These are phyloP conservation scores for Todiramphus saurophagus DNA, from an alignment of 2,113 vertebrate species.

Conservation along the genomic window DNA sequence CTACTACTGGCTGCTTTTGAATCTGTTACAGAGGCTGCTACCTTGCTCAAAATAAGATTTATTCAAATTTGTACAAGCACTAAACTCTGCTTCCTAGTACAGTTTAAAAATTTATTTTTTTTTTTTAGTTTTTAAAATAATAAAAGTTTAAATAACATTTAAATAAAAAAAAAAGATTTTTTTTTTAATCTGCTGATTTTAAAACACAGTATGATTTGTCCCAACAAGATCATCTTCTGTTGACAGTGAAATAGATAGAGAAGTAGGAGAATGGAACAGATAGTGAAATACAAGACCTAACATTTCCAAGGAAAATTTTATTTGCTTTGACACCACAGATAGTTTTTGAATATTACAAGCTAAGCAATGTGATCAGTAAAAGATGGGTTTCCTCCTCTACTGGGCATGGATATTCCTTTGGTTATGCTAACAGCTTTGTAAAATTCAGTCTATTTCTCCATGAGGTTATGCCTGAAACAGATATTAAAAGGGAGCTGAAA, in stretches of 20 bases:
- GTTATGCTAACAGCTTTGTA: background rate
- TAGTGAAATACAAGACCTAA: background rate
- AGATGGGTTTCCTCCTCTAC: background rate
- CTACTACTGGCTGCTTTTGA: background rate
- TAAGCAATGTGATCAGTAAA: background rate
- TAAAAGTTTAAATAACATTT: no score
- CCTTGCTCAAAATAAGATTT: background rate
- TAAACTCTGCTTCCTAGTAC: background rate
- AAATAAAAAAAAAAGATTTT: no score
- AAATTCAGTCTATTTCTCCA: background rate
- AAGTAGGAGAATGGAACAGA: background rate
- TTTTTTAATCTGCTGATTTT: background rate
- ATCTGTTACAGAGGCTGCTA: background rate
- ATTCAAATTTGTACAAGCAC: background rate
- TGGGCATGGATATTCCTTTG: background rate
- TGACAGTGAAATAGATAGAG: background rate
- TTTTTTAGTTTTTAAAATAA: no score
- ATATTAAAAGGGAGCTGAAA: conserved; percentile 6
- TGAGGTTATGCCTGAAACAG: background rate
- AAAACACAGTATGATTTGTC: background rate
- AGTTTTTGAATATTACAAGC: background rate
- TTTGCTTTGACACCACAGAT: background rate
- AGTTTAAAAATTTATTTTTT: no score
- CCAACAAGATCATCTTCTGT: background rate
- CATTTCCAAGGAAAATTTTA: background rate